Conservation (phyloP, 2,888 invertebrate genomes). For the Ptychoptera contaminata region DNA sequence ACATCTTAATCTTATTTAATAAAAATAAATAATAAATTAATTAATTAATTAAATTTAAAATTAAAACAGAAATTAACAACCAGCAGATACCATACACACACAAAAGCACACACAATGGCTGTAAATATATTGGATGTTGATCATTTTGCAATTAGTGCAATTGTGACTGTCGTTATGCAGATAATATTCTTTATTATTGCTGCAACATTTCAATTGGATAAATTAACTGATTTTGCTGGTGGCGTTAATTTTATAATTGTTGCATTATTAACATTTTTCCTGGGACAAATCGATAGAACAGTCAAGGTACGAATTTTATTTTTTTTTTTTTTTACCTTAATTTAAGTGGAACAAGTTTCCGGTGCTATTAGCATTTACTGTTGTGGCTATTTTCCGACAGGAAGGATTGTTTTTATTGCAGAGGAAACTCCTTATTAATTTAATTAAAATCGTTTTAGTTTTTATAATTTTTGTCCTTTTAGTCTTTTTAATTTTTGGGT, state of each 20-base stretch:
- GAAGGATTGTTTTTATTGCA: no score
- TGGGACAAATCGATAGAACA: constrained; percentile 60
- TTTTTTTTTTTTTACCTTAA: neutral
- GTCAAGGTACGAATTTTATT: constrained; percentile 35
- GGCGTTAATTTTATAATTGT: constrained; percentile 85
- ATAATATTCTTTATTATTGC: constrained; percentile 76
- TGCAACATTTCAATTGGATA: constrained; percentile 73
- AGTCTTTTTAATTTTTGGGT: no score
- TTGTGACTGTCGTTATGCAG: constrained; percentile 73
- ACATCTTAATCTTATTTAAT: no score
- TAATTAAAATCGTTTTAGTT: no score
- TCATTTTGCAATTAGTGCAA: constrained; percentile 74
- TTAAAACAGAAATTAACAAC: neutral
- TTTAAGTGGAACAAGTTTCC: no score
- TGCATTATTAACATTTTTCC: constrained; percentile 71
- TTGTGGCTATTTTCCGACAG: no score
- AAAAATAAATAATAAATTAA: no score
- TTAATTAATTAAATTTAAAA: neutral
- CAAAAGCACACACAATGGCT: constrained; percentile 19
- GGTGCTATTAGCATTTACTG: no score
- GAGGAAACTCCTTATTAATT: no score
- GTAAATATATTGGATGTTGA: constrained; percentile 54
- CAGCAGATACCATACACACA: neutral
- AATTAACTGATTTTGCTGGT: constrained; percentile 85
- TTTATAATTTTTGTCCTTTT: no score